phyloP scores from a whole-genome alignment of 2,113 vertebrate genomes.

The Aix galericulata region DNA sequence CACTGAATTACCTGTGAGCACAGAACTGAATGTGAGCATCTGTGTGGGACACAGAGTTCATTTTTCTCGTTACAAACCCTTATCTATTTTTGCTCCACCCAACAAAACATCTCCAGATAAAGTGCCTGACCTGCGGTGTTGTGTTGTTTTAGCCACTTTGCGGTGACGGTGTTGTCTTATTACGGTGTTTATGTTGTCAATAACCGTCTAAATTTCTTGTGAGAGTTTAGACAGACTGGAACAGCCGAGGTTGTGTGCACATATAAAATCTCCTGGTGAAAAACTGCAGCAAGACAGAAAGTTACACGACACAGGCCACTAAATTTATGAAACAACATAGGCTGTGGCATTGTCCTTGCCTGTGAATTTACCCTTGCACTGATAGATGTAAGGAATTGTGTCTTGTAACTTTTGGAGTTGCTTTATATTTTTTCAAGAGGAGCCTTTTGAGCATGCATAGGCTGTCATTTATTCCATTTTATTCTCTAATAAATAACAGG shows the following conservation, averaged over 20 bases:
- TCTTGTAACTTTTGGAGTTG: constrained; percentile 18
- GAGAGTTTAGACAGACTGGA: not conserved
- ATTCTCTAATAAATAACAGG: constrained; percentile 53
- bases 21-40: not conserved
- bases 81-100: not conserved
- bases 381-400: constrained; percentile 41
- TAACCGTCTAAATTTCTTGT: not conserved
- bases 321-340: constrained; percentile 29
- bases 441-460: constrained; percentile 42
- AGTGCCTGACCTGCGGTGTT: not conserved
- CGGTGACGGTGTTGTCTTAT: not conserved
- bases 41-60: not conserved
- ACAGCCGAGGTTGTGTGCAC: constrained; percentile 13
- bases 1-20: not conserved
- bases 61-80: not conserved
- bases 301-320: not conserved
- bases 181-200: not conserved
- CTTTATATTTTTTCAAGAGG: constrained; percentile 16
- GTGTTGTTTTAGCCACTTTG: not conserved
- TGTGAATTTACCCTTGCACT: constrained; percentile 53
- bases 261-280: constrained; percentile 18
- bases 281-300: constrained; percentile 28
- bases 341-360: constrained; percentile 53
- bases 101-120: not conserved
- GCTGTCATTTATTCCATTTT: constrained; percentile 49